Conservation (phyloP, 1,140 invertebrate species). For the Caenorhabditis latens region DNA sequence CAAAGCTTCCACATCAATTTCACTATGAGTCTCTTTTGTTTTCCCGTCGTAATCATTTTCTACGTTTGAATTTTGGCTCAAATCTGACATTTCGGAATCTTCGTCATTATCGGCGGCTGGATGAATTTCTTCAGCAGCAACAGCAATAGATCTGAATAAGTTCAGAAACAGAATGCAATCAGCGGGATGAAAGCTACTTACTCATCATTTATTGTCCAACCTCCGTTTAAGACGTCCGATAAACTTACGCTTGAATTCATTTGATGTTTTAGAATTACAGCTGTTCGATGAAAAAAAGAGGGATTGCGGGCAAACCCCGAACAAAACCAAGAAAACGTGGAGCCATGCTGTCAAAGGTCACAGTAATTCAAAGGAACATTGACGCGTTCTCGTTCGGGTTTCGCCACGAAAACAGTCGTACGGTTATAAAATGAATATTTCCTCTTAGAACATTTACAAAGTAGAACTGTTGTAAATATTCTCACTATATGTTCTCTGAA, state of each 20-base stretch:
- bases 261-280: not conserved
- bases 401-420: not conserved
- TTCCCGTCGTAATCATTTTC: too few relatives aligned
- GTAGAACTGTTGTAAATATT: too few relatives aligned
- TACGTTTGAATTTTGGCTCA: too few relatives aligned
- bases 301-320: too few relatives aligned
- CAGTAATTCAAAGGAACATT: slow-evolving; percentile 18
- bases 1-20: too few relatives aligned
- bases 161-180: not conserved
- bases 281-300: not conserved
- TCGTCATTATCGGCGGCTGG: not conserved
- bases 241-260: not conserved
- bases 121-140: not conserved
- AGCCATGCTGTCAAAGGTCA: not conserved
- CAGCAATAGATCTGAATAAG: not conserved
- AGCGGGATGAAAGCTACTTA: not conserved
- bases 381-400: not conserved
- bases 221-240: not conserved
- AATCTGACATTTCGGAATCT: not conserved
- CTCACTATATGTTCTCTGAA: too few relatives aligned
- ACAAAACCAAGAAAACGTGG: not conserved
- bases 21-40: too few relatives aligned
- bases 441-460: too few relatives aligned
- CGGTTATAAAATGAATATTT: too few relatives aligned
- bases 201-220: slow-evolving; percentile 9